Evolutionary conservation across 1,140 invertebrate genomes (phyloP).

Genomic region (Lucilia sericata): DNA sequence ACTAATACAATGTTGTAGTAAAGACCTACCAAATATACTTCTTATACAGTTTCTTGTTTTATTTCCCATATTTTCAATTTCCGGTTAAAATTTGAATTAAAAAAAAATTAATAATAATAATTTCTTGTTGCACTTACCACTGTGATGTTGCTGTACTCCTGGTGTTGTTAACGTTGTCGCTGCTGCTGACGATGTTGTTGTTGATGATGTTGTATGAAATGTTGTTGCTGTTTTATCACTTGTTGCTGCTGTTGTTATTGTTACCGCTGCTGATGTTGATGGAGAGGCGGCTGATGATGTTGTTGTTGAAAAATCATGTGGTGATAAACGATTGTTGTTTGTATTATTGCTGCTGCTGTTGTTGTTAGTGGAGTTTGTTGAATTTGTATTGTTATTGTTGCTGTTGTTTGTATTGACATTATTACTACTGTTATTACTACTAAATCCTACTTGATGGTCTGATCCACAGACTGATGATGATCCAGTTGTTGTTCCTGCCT

Average conservation of each 20-base stretch:
- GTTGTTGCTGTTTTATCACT: constrained; percentile 61
- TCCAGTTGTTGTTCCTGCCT: constrained; percentile 71
- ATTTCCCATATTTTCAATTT: constrained; percentile 28
- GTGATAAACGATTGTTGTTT: constrained; percentile 54
- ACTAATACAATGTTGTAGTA: no score
- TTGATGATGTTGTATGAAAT: constrained; percentile 47
- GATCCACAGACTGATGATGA: constrained; percentile 76
- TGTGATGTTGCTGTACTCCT: constrained; percentile 52
- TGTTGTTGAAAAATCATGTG: constrained; percentile 56
- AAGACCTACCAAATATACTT: not conserved
- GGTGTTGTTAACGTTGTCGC: constrained; percentile 55
- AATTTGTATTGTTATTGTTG: constrained; percentile 21
- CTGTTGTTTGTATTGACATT: not conserved
- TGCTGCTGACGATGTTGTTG: constrained; percentile 50
- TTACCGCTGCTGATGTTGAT: constrained; percentile 47
- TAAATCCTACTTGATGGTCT: constrained; percentile 75
- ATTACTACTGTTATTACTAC: constrained; percentile 66
- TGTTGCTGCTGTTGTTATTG: constrained; percentile 49
- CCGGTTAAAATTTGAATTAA: not conserved
- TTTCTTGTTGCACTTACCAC: constrained; percentile 55
- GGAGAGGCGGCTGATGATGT: constrained; percentile 50
- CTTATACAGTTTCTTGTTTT: not conserved
- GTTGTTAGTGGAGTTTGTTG: constrained; percentile 46
- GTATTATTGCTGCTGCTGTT: constrained; percentile 51
- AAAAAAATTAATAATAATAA: not conserved